Evolutionary conservation across 2,113 vertebrate genomes (phyloP), one percentile per base, ranked within the genome.

Genomic region (Poecilia latipinna): DNA sequence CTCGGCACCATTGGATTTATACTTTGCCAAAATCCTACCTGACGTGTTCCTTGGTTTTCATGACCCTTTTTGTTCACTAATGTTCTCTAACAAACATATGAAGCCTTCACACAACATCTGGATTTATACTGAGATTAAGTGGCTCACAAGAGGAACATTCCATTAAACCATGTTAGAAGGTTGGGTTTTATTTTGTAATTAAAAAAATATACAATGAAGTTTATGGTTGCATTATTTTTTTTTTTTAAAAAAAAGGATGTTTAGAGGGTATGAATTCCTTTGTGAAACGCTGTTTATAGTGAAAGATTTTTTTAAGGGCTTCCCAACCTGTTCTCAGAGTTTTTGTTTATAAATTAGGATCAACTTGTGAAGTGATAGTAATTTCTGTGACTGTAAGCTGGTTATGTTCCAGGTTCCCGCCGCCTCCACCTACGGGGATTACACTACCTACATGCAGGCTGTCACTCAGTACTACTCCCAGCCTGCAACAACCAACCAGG

Each of bases 401-500:
- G 5, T 79, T 74, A 44, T 74, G 48, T 70, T 80, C 28, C 87
- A 96, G 95, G 87, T 91, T 81, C 75, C 91, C 31, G 35, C 88
- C 1, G 91, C 90, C 42, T 79, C 92, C 26, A 83, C 88, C 68
- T 94, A 93, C 70, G 91, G 93, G 54, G 94, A 92, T 82, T 96
- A 93, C 91, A 93, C 71, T 31, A 88, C 93, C 77, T 95, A 94
- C 93, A 94, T 96, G 92, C 94, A 94, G 84, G 93, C 94, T 3
- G 74, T 95, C 65, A 94, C 95, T 89, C 86, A 95, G 60, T 94
- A 95, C 92, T 94, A 94, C 82, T 88, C 92, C 39, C 95, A 94
- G 86, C 93, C 95, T 71, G 95, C 82, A 76, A 80, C 92, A 86
- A 89, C 89, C 76, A 90, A 72, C 35, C 95, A 95, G 77, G 88